Conservation (phyloP, 2,797 vertebrate genomes). For the Aphelocoma californica region DNA sequence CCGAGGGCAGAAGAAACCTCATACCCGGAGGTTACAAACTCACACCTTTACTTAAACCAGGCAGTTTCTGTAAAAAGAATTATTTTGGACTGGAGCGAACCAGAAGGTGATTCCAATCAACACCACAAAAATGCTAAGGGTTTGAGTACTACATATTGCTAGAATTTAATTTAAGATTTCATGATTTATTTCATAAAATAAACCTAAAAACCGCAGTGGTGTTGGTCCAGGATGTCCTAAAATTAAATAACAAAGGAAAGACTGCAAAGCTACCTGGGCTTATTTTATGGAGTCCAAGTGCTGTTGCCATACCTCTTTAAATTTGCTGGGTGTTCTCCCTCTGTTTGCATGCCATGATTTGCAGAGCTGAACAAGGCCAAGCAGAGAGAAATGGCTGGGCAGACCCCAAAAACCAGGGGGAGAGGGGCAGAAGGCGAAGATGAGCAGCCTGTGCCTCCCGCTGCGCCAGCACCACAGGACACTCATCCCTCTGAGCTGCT, state of each 20-base stretch:
- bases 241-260: neutral
- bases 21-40: neutral
- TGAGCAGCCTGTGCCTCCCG: neutral
- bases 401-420: rapidly evolving
- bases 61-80: neutral
- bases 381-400: neutral
- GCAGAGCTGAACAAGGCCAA: neutral
- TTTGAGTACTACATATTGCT: neutral
- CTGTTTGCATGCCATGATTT: neutral
- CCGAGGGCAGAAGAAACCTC: neutral
- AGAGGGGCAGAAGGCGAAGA: neutral
- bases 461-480: neutral
- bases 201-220: neutral
- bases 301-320: neutral
- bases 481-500: neutral
- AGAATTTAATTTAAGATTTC: neutral
- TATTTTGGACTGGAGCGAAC: neutral
- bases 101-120: neutral
- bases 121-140: neutral
- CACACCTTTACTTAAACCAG: neutral
- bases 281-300: neutral
- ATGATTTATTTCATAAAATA: neutral
- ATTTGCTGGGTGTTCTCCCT: neutral
- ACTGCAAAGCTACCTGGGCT: neutral
- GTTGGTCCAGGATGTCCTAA: neutral